phyloP scores from a whole-genome alignment of 2,113 vertebrate species.

The Xenopus borealis region DNA sequence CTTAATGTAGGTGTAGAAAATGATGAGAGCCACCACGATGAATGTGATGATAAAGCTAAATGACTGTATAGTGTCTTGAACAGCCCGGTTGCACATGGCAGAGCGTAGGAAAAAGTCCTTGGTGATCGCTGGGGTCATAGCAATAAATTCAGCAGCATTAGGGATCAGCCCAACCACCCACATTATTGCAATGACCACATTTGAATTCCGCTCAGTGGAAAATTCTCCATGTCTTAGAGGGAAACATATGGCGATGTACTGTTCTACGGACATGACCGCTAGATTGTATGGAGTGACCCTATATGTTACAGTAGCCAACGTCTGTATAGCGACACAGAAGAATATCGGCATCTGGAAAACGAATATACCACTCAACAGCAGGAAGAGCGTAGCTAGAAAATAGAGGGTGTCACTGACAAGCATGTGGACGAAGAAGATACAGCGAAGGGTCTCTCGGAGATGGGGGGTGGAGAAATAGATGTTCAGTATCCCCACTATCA shows the following conservation, averaged over 20 bases:
- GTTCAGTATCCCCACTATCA: conserved; percentile 60
- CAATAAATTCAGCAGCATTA: background rate
- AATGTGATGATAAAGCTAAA: background rate
- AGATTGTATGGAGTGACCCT: conserved; percentile 8
- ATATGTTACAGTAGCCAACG: background rate
- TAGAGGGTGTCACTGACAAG: conserved; percentile 67
- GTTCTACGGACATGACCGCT: conserved; percentile 25
- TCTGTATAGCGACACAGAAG: background rate
- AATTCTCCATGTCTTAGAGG: background rate
- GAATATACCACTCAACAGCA: conserved; percentile 10
- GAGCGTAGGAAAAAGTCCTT: background rate
- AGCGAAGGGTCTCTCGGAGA: conserved; percentile 64
- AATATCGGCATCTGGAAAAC: background rate
- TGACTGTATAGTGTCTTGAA: background rate
- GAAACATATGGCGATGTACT: conserved; percentile 12
- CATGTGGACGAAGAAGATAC: conserved; percentile 68
- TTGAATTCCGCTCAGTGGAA: background rate
- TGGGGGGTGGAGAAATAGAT: conserved; percentile 62
- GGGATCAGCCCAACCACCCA: conserved; percentile 6
- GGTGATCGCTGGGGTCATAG: too few relatives aligned
- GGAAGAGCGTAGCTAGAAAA: conserved; percentile 59
- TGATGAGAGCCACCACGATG: background rate
- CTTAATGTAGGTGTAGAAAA: conserved; percentile 3
- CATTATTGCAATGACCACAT: background rate
- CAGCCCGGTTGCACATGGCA: background rate